phyloP scores from a whole-genome alignment of 1,140 invertebrate genomes.

The Diplogasteroides magnus region DNA sequence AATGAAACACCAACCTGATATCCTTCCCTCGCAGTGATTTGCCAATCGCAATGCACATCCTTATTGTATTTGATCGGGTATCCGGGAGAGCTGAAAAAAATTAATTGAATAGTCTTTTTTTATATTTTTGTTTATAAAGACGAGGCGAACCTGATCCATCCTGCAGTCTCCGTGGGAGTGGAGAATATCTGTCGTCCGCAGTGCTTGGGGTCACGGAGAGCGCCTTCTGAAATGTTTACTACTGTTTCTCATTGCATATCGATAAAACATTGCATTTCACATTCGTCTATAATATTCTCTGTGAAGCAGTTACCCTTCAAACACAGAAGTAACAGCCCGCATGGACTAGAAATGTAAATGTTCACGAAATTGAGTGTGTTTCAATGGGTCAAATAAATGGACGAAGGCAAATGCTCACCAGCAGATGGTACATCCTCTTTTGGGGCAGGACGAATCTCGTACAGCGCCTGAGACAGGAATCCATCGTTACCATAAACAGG shows the following conservation, averaged over 20 bases:
- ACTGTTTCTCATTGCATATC: not conserved
- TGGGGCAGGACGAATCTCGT: constrained; percentile 46
- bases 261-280: constrained; percentile 3
- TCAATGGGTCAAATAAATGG: not conserved
- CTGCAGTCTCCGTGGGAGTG: constrained; percentile 28
- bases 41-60: constrained; percentile 49
- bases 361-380: no score
- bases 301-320: not conserved
- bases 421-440: constrained; percentile 43
- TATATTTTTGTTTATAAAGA: no score
- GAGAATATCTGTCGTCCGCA: constrained; percentile 44
- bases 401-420: not conserved
- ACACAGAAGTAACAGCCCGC: no score
- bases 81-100: constrained; percentile 23
- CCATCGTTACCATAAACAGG: not conserved
- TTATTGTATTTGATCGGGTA: constrained; percentile 51
- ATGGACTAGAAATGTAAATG: no score
- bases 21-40: constrained; percentile 42
- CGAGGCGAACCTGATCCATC: constrained; percentile 37
- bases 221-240: constrained; percentile 3
- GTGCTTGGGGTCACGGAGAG: constrained; percentile 33
- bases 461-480: constrained; percentile 29
- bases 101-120: not conserved
- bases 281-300: no score
- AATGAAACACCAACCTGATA: constrained; percentile 36